phyloP scores from a whole-genome alignment of 2,797 vertebrate species.

The Eulemur mongoz region DNA sequence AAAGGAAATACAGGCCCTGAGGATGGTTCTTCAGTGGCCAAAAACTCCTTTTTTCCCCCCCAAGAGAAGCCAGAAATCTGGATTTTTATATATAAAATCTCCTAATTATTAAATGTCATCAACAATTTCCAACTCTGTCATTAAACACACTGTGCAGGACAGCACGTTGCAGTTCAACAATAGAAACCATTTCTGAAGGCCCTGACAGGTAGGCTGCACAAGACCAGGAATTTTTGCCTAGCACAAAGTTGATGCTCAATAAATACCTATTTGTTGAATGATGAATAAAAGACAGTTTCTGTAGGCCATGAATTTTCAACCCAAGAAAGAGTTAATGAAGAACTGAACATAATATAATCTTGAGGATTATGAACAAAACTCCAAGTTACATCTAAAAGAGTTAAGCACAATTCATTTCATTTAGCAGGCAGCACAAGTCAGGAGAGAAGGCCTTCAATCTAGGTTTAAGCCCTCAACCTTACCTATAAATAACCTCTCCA shows the following conservation, averaged over 20 bases:
- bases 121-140: neutral
- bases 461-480: neutral
- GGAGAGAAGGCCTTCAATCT: neutral
- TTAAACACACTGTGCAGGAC: neutral
- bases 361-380: neutral
- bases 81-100: neutral
- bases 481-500: neutral
- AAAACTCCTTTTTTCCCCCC: neutral
- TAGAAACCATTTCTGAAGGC: neutral
- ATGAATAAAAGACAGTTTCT: neutral
- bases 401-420: neutral
- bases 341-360: neutral
- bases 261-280: neutral
- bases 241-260: neutral
- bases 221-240: neutral
- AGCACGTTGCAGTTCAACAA: neutral
- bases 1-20: neutral
- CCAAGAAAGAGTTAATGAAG: neutral
- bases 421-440: neutral
- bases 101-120: neutral
- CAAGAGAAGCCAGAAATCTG: neutral
- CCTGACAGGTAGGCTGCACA: neutral
- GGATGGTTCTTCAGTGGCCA: too few relatives aligned
- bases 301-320: neutral
- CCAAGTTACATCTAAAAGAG: neutral